phyloP scores from a whole-genome alignment of 2,888 invertebrate species.

The Byasa hedistus region DNA sequence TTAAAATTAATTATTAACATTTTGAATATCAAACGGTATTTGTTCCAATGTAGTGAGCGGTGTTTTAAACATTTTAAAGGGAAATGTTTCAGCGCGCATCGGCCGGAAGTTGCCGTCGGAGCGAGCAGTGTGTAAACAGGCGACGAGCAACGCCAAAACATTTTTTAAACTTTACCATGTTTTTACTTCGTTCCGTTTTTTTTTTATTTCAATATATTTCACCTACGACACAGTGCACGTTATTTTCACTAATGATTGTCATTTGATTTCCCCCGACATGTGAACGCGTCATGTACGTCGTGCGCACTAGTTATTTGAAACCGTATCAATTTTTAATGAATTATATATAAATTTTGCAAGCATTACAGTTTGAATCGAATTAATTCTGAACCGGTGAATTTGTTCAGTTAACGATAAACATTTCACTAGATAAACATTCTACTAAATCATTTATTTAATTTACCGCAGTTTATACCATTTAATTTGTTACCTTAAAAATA shows the following conservation, averaged over 20 bases:
- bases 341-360: constrained; percentile 10
- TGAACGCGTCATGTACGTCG: not conserved
- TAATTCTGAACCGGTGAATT: constrained; percentile 6
- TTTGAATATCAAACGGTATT: constrained; percentile 28
- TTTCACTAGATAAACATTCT: not conserved
- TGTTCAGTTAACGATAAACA: constrained; percentile 14
- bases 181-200: constrained; percentile 41
- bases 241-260: constrained; percentile 28
- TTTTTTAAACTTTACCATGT: constrained; percentile 48
- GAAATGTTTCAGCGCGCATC: constrained; percentile 57
- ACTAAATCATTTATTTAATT: too few relatives aligned
- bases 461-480: too few relatives aligned
- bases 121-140: constrained; percentile 58
- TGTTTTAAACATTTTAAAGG: constrained; percentile 41
- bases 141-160: constrained; percentile 50
- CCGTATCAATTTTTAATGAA: constrained; percentile 9
- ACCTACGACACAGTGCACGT: constrained; percentile 17
- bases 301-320: constrained; percentile 2
- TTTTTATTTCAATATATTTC: constrained; percentile 30
- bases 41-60: constrained; percentile 27
- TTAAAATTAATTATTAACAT: too few relatives aligned
- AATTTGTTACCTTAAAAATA: too few relatives aligned
- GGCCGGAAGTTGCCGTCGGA: constrained; percentile 53
- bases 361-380: constrained; percentile 6
- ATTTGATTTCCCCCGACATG: constrained; percentile 26